These are phyloP conservation scores for Psittacula echo DNA, from an alignment of 2,797 vertebrate species.

Conservation along the genomic window DNA sequence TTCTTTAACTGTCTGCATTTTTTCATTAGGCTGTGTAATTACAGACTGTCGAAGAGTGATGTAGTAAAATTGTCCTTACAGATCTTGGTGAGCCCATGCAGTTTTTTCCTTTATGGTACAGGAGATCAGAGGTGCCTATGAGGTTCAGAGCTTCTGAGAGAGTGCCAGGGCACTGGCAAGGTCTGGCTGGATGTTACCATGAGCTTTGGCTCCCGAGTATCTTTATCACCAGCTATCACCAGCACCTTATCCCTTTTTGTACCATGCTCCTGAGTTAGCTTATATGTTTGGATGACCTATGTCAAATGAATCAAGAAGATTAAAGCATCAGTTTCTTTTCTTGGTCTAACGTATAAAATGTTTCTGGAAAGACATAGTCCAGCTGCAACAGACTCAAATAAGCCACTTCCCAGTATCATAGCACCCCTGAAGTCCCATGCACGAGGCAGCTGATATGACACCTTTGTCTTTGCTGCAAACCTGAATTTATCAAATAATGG, in stretches of 20 bases:
- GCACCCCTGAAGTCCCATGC: background rate
- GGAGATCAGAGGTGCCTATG: background rate
- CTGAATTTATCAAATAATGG: background rate
- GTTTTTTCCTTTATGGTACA: background rate
- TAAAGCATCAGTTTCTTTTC: background rate
- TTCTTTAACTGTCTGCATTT: background rate
- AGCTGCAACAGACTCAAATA: background rate
- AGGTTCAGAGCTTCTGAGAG: background rate
- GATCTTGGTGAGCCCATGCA: background rate
- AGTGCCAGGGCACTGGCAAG: background rate
- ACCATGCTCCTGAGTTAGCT: background rate
- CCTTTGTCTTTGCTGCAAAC: background rate
- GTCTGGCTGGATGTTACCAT: background rate
- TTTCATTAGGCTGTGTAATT: background rate
- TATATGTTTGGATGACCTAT: background rate
- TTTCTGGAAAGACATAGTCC: background rate
- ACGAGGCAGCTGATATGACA: accelerated
- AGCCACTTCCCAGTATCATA: background rate
- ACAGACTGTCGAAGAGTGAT: background rate
- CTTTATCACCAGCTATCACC: background rate
- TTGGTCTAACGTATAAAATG: background rate
- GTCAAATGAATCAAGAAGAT: background rate
- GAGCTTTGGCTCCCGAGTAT: background rate
- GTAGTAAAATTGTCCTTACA: background rate
- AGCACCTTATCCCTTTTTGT: background rate